phyloP scores from a whole-genome alignment of 2,113 vertebrate genomes.

The Mesocricetus auratus region DNA sequence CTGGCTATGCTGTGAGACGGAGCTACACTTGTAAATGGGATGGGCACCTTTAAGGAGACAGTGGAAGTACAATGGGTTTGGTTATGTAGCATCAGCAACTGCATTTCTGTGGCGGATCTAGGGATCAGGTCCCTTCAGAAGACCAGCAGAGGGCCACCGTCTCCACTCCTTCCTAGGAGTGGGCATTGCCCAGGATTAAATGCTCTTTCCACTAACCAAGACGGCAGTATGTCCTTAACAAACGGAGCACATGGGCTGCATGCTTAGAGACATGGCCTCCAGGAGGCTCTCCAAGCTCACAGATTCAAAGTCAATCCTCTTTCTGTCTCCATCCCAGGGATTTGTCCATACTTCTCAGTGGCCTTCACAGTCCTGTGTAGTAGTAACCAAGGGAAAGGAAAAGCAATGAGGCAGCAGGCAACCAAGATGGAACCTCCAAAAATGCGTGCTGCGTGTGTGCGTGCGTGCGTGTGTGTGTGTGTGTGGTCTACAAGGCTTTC shows the following conservation, averaged over 20 bases:
- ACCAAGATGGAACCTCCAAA: rapidly evolving
- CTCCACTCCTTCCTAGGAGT: neutral
- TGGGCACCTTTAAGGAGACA: neutral
- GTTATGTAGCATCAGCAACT: rapidly evolving
- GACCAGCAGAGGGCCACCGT: neutral
- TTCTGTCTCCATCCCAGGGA: neutral
- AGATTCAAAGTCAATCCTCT: neutral
- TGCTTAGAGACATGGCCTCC: constrained; percentile 37
- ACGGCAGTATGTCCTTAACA: too few relatives aligned
- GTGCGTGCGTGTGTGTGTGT: neutral
- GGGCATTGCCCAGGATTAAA: neutral
- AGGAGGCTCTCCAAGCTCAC: constrained; percentile 58
- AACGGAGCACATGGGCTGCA: rapidly evolving
- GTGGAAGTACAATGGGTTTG: rapidly evolving
- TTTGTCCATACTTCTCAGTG: neutral
- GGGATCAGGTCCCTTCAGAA: neutral
- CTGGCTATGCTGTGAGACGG: neutral
- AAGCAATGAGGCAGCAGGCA: rapidly evolving
- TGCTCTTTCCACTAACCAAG: neutral
- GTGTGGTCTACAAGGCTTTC: neutral
- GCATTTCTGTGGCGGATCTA: neutral
- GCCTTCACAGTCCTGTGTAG: neutral
- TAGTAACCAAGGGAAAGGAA: neutral
- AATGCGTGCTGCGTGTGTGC: rapidly evolving
- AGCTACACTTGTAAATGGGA: too few relatives aligned